These are phyloP conservation scores for Cantharis rustica DNA, from an alignment of 2,888 invertebrate genomes.

Conservation along the genomic window DNA sequence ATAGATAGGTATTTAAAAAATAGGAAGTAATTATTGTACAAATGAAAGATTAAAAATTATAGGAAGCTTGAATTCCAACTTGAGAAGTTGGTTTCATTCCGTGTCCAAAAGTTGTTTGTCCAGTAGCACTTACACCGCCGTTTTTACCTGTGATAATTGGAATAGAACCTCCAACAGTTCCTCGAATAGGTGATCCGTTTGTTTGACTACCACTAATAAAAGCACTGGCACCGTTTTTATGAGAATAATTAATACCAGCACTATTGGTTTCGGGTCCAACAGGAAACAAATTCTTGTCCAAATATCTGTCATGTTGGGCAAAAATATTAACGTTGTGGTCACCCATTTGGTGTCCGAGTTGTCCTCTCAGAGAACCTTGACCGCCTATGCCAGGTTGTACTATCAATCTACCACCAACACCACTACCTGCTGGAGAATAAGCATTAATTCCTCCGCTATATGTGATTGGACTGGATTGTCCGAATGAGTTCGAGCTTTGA, in stretches of 20 bases:
- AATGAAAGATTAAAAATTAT: not conserved
- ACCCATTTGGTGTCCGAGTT: not conserved
- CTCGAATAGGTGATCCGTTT: constrained; percentile 6
- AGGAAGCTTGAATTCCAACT: constrained; percentile 7
- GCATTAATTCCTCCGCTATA: constrained; percentile 8
- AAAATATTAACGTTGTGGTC: constrained; percentile 2
- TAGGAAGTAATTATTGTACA: not conserved
- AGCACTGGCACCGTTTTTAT: constrained; percentile 15
- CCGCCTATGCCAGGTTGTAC: constrained; percentile 12
- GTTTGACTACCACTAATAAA: constrained; percentile 9
- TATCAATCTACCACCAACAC: not conserved
- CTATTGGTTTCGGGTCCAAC: constrained; percentile 10
- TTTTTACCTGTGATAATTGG: constrained; percentile 2
- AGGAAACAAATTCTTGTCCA: constrained; percentile 7
- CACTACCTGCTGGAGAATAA: not conserved
- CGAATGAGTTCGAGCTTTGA: constrained; percentile 5
- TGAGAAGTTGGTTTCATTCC: not conserved
- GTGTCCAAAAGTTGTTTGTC: not conserved
- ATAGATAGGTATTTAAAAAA: not conserved
- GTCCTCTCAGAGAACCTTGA: constrained; percentile 6
- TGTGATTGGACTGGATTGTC: constrained; percentile 7
- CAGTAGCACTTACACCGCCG: not conserved
- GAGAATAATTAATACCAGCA: constrained; percentile 4
- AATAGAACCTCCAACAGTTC: constrained; percentile 16
- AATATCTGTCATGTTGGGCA: constrained; percentile 11